These are phyloP conservation scores for Pyxicephalus adspersus DNA, from an alignment of 2,113 vertebrate species.

Conservation along the genomic window DNA sequence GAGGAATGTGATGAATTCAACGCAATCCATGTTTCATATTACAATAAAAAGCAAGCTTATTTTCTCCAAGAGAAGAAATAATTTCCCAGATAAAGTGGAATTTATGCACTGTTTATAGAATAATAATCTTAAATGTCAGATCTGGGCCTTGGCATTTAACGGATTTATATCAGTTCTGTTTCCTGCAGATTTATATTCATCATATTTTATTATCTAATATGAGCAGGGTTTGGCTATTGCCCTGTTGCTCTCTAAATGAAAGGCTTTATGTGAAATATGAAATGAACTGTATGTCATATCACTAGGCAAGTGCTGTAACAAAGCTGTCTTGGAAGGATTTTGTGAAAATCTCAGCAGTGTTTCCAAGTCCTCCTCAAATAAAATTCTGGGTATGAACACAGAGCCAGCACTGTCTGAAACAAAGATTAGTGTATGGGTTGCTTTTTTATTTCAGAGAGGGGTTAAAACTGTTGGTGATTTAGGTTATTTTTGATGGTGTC, in stretches of 20 bases:
- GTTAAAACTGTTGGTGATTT: too few species aligned
- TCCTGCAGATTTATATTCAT: constrained; percentile 67
- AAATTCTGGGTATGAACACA: background rate
- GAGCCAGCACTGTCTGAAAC: too few species aligned
- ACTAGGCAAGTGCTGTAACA: background rate
- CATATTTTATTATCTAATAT: constrained; percentile 62
- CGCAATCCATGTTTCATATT: constrained; percentile 58
- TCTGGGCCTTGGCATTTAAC: constrained; percentile 63
- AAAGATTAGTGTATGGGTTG: too few species aligned
- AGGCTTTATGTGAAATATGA: constrained; percentile 34
- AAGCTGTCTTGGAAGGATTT: background rate
- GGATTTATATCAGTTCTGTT: constrained; percentile 65
- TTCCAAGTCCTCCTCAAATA: background rate
- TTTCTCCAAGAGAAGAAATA: constrained; percentile 39
- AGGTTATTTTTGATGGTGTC: too few species aligned
- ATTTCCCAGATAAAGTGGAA: constrained; percentile 59
- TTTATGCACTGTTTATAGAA: constrained; percentile 64
- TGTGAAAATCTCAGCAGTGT: background rate
- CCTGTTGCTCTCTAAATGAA: constrained; percentile 65
- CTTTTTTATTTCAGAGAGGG: too few species aligned
- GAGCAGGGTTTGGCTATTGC: constrained; percentile 59
- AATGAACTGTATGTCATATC: background rate
- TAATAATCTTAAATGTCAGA: constrained; percentile 67
- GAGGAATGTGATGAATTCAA: constrained; percentile 70
- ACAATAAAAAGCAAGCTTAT: constrained; percentile 73